phyloP scores from a whole-genome alignment of 2,888 invertebrate species.

The Drosophila limbata region DNA sequence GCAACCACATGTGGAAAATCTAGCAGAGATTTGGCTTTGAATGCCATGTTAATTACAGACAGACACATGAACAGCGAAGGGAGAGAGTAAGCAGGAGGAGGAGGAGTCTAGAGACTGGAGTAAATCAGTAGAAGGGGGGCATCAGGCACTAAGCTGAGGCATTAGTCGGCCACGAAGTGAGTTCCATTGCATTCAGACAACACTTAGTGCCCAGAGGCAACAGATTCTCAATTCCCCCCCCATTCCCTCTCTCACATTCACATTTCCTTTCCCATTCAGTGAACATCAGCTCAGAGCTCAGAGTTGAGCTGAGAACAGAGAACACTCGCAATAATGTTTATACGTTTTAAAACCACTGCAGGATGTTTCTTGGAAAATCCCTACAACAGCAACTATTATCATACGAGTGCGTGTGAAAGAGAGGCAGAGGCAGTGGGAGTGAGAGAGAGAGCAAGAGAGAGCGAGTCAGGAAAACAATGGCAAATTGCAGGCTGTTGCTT shows the following conservation, averaged over 20 bases:
- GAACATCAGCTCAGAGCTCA: constrained; percentile 32
- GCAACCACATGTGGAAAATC: constrained; percentile 48
- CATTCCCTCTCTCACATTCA: neutral
- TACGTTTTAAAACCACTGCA: constrained; percentile 52
- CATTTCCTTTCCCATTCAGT: constrained; percentile 36
- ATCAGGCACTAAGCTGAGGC: constrained; percentile 62
- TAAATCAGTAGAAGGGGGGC: constrained; percentile 11
- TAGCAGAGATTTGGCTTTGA: constrained; percentile 70
- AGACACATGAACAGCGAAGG: constrained; percentile 18
- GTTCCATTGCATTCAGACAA: constrained; percentile 43
- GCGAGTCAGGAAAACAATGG: constrained; percentile 19
- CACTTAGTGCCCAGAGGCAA: constrained; percentile 32
- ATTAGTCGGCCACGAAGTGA: constrained; percentile 61
- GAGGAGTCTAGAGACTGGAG: neutral
- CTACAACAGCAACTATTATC: constrained; percentile 5
- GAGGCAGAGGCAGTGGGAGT: neutral
- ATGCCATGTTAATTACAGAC: constrained; percentile 79
- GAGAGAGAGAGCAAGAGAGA: neutral
- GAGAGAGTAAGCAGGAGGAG: neutral
- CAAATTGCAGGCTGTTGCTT: constrained; percentile 36
- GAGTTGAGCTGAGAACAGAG: constrained; percentile 17
- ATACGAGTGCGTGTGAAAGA: neutral
- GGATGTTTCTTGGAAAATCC: constrained; percentile 27
- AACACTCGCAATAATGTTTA: constrained; percentile 51
- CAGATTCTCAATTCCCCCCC: neutral